Conservation (phyloP, 2,113 vertebrate species). For the Chionomys nivalis region DNA sequence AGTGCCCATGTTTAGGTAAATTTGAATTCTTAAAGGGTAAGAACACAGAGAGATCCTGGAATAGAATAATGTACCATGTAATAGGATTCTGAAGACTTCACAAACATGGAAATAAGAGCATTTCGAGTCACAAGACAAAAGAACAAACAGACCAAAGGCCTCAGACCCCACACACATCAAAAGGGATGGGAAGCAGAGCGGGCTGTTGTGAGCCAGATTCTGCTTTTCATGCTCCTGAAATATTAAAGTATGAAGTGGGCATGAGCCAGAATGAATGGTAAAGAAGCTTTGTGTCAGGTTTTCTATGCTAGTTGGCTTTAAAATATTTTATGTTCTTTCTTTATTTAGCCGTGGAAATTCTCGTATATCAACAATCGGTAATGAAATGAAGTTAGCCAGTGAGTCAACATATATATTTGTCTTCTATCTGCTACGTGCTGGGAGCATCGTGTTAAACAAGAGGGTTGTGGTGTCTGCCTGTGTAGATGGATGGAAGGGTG, state of each 20-base stretch:
- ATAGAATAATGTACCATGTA: slow-evolving; percentile 38
- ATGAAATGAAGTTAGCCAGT: neutral
- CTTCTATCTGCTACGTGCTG: neutral
- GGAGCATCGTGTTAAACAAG: neutral
- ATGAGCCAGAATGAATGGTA: neutral
- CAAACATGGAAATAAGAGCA: slow-evolving; percentile 42
- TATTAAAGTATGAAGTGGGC: neutral
- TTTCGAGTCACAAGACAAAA: slow-evolving; percentile 39
- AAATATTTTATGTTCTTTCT: neutral
- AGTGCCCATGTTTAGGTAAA: slow-evolving; percentile 31
- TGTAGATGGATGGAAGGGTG: neutral
- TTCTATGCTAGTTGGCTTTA: neutral
- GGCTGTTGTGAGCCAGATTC: neutral
- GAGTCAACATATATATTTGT: neutral
- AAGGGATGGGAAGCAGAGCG: neutral
- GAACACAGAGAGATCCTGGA: slow-evolving; percentile 52
- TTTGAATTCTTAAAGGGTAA: slow-evolving; percentile 65
- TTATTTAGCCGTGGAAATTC: neutral
- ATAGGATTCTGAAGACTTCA: slow-evolving; percentile 62
- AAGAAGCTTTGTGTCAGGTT: neutral
- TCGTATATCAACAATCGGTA: neutral
- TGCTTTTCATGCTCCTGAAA: neutral
- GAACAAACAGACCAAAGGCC: neutral
- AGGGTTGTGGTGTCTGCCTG: neutral
- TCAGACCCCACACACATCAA: neutral